Conservation (phyloP, 2,888 invertebrate genomes). For the Colostygia pectinataria region DNA sequence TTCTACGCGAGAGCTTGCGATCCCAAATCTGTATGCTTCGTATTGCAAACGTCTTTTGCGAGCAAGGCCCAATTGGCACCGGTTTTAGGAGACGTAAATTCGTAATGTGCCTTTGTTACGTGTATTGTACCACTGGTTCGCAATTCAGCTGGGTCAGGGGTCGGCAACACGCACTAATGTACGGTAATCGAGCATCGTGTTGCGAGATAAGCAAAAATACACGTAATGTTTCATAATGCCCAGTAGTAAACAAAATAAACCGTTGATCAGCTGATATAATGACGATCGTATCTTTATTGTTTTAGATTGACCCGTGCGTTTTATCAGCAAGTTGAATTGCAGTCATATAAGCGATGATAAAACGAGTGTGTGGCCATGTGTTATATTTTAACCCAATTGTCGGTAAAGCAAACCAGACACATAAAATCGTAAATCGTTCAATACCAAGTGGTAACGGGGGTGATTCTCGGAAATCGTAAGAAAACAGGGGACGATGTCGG, state of each 20-base stretch:
- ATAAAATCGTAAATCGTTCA: slow-evolving; percentile 28
- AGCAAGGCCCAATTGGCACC: slow-evolving; percentile 14
- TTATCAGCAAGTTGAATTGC: slow-evolving; percentile 25
- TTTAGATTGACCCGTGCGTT: slow-evolving; percentile 16
- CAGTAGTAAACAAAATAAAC: slow-evolving; percentile 23
- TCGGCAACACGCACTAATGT: slow-evolving; percentile 39
- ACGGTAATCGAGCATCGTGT: slow-evolving; percentile 39
- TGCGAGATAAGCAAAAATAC: slow-evolving; percentile 39
- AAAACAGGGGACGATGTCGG: slow-evolving; percentile 28
- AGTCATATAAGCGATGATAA: slow-evolving; percentile 19
- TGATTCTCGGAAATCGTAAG: slow-evolving; percentile 39
- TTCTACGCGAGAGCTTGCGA: slow-evolving; percentile 15
- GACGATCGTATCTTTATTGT: slow-evolving; percentile 20
- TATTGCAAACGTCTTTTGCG: slow-evolving; percentile 21
- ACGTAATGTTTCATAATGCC: slow-evolving; percentile 27
- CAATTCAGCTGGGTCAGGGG: slow-evolving; percentile 47
- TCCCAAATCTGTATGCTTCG: slow-evolving; percentile 16
- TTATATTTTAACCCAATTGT: slow-evolving; percentile 34
- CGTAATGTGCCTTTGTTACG: background rate
- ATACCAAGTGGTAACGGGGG: slow-evolving; percentile 18
- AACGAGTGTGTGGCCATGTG: slow-evolving; percentile 27
- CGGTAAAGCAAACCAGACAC: slow-evolving; percentile 28
- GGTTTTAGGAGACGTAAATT: slow-evolving; percentile 10
- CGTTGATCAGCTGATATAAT: slow-evolving; percentile 34
- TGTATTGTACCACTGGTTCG: slow-evolving; percentile 32